phyloP scores from a whole-genome alignment of 2,888 invertebrate genomes.

The Caenorhabditis sp. region DNA sequence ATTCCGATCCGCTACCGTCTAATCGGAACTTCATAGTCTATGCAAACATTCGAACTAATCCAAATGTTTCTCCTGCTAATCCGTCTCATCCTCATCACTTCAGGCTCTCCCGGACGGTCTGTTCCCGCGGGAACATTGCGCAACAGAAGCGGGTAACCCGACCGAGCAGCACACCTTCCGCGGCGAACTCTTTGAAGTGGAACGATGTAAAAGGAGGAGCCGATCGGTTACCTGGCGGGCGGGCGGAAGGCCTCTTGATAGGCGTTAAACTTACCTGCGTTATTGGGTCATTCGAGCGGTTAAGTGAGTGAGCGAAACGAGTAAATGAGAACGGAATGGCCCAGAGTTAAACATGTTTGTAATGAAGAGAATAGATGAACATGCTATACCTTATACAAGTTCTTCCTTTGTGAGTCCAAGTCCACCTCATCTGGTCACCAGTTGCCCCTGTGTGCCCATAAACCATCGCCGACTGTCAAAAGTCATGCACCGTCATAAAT shows the following conservation, averaged over 20 bases:
- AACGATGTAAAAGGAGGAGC: slow-evolving; percentile 14
- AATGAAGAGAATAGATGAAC: no score
- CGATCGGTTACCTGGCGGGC: slow-evolving; percentile 5
- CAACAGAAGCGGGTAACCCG: background rate
- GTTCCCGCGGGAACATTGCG: background rate
- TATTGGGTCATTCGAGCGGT: slow-evolving; percentile 1
- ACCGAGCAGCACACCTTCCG: no score
- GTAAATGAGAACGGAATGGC: slow-evolving; percentile 10
- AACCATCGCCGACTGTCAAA: slow-evolving; percentile 32
- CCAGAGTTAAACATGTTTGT: no score
- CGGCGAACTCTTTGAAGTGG: background rate
- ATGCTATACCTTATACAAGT: no score
- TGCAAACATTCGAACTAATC: no score
- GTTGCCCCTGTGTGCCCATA: slow-evolving; percentile 10
- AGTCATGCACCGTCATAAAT: slow-evolving; percentile 50
- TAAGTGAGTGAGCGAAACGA: slow-evolving; percentile 10
- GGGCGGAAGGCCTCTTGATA: background rate
- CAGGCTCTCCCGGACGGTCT: background rate
- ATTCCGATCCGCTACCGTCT: no score
- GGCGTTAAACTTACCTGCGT: slow-evolving; percentile 13
- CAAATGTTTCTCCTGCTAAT: no score
- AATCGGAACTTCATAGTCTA: no score
- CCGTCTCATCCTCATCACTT: no score
- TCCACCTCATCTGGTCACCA: background rate
- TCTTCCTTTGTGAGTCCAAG: no score